Evolutionary conservation across 30 jellyfish, hydroid and myxozoan genomes (phyloP), one percentile per base, ranked within the genome.

Genomic region (Rhopilema esculentum): DNA sequence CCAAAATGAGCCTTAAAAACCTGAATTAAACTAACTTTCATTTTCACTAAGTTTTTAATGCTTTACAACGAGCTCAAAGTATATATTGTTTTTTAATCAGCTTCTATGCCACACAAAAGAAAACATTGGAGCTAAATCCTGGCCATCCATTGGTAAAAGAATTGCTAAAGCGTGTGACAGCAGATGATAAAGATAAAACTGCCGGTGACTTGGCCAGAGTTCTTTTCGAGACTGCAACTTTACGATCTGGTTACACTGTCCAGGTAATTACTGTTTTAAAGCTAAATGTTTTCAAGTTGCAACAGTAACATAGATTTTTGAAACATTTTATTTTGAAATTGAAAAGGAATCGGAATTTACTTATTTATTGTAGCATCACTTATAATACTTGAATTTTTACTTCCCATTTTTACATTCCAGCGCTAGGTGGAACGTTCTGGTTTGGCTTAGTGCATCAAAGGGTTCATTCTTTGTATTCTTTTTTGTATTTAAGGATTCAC

Each of bases 81-180:
- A n/a, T n/a, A n/a, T n/a, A n/a, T n/a, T n/a, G n/a, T n/a, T n/a
- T n/a, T n/a, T n/a, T n/a, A n/a, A n/a, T n/a, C 64, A 96, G 99
- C 65, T 96, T 96, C 70, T 96, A 96, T 88, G 96, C 99, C 30
- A 32, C 97, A 19, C 99, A 96, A 68, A 96, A 96, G 98, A 96
- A 96, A 86, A 96, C 98, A 19, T 78, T 97, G 51, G 98, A 92
- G 73, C 64, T 97, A 49, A 97, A 97, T 71, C 97, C 96, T 16
- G 87, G 91, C 30, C 99, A 97, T 82, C 99, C 99, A 12, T 75
- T 97, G 80, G 96, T 97, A 66, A 97, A 93, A 77, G 98, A 93
- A 78, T 84, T 97, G 32, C 80, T 82, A 64, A 79, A 76, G 17
- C 87, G 98, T n/a, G 97, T 89, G 9, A 27, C 91, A 0, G 89